Conservation (phyloP, 2,113 vertebrate species). For the Megatriorchis doriae region DNA sequence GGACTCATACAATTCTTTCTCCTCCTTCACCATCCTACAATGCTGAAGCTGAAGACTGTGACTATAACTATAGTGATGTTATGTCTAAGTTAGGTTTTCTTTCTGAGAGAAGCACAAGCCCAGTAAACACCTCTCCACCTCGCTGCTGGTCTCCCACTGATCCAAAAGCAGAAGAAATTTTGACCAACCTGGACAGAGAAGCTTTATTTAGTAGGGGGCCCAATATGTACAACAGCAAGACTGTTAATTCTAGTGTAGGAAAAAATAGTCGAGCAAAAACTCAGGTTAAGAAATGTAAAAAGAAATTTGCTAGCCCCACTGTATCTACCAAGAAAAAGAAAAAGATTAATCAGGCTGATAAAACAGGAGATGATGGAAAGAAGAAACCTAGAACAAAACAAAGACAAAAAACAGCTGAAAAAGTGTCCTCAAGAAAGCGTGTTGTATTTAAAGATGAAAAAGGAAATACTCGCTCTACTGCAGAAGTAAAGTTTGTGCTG, state of each 20-base stretch:
- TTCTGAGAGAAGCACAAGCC: slow-evolving; percentile 90
- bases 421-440: slow-evolving; percentile 65
- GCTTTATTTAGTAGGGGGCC: slow-evolving; percentile 75
- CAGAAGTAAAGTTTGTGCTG: slow-evolving; percentile 59
- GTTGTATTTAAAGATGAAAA: slow-evolving; percentile 72
- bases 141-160: slow-evolving; percentile 98
- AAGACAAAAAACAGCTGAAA: slow-evolving; percentile 68
- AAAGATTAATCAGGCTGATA: slow-evolving; percentile 69
- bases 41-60: slow-evolving; percentile 87
- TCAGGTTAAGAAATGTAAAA: slow-evolving; percentile 78
- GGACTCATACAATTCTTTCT: slow-evolving; percentile 74
- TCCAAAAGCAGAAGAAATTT: slow-evolving; percentile 79
- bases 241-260: slow-evolving; percentile 45
- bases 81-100: slow-evolving; percentile 96
- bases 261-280: slow-evolving; percentile 71
- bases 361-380: slow-evolving; percentile 65
- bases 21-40: slow-evolving; percentile 86
- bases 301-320: slow-evolving; percentile 63
- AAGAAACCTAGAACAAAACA: slow-evolving; percentile 71
- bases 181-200: slow-evolving; percentile 79
- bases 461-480: slow-evolving; percentile 18
- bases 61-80: slow-evolving; percentile 86
- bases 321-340: slow-evolving; percentile 75
- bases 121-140: slow-evolving; percentile 87
- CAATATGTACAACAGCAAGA: slow-evolving; percentile 65